These are phyloP conservation scores for Apoda limacodes DNA, from an alignment of 2,888 invertebrate genomes.

Conservation along the genomic window DNA sequence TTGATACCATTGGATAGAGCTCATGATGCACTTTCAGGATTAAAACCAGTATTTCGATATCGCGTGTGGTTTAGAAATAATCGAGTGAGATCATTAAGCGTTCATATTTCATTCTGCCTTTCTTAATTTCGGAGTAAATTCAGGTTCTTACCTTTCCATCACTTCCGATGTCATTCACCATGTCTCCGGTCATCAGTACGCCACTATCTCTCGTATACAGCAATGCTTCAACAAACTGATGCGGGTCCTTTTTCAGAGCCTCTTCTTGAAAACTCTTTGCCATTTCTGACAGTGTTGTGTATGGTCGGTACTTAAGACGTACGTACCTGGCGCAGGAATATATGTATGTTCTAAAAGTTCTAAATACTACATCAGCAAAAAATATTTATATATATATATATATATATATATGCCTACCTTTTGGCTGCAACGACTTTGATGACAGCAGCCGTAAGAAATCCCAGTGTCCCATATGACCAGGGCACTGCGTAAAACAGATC, in stretches of 20 bases:
- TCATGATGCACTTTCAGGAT: no score
- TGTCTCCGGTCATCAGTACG: conserved; percentile 82
- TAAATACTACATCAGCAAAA: not conserved
- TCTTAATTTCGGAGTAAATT: no score
- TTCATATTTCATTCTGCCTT: no score
- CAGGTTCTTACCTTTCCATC: conserved; percentile 63
- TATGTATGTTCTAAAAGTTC: no score
- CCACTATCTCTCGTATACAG: conserved; percentile 74
- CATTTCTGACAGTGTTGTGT: conserved; percentile 64
- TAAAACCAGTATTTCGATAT: no score
- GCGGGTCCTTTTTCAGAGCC: conserved; percentile 48
- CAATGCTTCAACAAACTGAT: conserved; percentile 83
- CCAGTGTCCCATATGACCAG: conserved; percentile 89
- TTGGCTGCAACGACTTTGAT: conserved; percentile 80
- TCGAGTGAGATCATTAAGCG: no score
- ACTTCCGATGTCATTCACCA: conserved; percentile 70
- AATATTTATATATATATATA: no score
- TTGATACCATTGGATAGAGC: no score
- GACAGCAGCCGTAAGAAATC: conserved; percentile 82
- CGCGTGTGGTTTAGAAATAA: no score
- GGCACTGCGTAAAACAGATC: conserved; percentile 84
- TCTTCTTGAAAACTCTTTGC: conserved; percentile 60
- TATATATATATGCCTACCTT: no score
- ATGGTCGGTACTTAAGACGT: conserved; percentile 75
- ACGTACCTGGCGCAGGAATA: conserved; percentile 73